Percentiles rank a stretch among this genome's conserved stretches.
Evolutionary conservation across 2,797 vertebrate genomes (phyloP).

Genomic region (Kryptolebias ocellatus): DNA sequence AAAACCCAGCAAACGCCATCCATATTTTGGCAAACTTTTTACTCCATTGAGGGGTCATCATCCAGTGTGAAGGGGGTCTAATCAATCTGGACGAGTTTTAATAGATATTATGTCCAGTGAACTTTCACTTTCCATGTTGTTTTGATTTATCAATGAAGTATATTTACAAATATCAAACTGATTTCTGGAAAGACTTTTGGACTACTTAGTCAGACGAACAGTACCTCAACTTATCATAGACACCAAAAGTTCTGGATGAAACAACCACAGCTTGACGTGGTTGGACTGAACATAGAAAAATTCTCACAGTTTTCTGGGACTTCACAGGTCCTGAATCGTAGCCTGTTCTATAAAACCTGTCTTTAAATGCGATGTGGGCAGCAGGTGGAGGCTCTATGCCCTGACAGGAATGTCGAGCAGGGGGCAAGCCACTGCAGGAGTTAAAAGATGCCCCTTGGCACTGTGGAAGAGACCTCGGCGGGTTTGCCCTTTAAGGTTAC

Average conservation of each 20-base stretch:
- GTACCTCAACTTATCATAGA: too few relatives aligned
- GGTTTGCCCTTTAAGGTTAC: conserved; percentile 73
- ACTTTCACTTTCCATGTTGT: too few relatives aligned
- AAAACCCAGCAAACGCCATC: too few relatives aligned
- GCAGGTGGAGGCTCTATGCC: conserved; percentile 71
- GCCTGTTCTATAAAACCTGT: conserved; percentile 61
- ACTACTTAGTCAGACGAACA: too few relatives aligned
- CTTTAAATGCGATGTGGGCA: conserved; percentile 62
- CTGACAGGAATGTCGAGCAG: conserved; percentile 59
- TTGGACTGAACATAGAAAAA: conserved; percentile 59
- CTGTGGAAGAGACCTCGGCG: conserved; percentile 52
- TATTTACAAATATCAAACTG: too few relatives aligned
- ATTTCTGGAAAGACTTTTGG: too few relatives aligned
- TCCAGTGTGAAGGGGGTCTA: too few relatives aligned
- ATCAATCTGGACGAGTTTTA: too few relatives aligned
- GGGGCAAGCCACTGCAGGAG: conserved; percentile 43
- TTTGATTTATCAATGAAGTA: too few relatives aligned
- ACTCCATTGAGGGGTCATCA: too few relatives aligned
- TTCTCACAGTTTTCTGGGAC: conserved; percentile 41
- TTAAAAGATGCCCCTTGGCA: conserved; percentile 69
- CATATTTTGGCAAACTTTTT: too few relatives aligned
- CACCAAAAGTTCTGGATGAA: conserved; percentile 28
- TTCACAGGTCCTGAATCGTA: conserved; percentile 50
- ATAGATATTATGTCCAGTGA: too few relatives aligned
- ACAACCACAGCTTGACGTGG: conserved; percentile 18